Evolutionary conservation across 2,113 vertebrate species (phyloP), one percentile per base, ranked within the genome.

Genomic region (Australoheros scitulus): DNA sequence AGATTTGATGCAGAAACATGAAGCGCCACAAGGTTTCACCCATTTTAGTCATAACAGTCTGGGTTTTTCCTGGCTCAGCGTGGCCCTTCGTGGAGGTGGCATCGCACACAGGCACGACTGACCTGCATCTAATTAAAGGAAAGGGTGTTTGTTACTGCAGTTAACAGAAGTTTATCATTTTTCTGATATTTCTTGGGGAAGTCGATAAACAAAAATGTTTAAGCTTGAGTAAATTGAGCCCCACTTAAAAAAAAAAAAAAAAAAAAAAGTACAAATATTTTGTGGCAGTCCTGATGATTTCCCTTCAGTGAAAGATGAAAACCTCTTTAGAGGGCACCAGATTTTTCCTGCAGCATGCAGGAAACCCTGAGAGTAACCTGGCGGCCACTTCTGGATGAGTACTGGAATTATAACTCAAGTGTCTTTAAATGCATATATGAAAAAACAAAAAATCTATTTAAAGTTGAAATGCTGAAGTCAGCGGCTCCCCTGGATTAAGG

Each of bases 401-500:
- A 18, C 3, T 72, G 77, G 5, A 55, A 26, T 20, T 10, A 61
- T 43, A 24, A 55, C n/a, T 18, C 0, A 24, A 59, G 17, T 26
- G 5, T 9, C 41, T 74, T 20, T 76, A 14, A 61, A 55, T 26
- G 2, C 22, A 75, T 5, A 20, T 15, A 10, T 5, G 34, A 24
- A 2, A 26, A 22, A 38, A 80, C n/a, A 32, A 4, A 41, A 38
- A 52, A 81, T 20, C 2, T 8, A 26, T 24, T 4, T 29, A 15
- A 56, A 61, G 61, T 7, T 13, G 36, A 82, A 68, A 72, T 61
- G 72, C 77, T 76, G 9, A 26, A 55, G 85, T 55, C 64, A 22
- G 34, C 0, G 1, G 3, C 34, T 77, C 56, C 18, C n/a, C 17
- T 22, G 81, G 63, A 79, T 88, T 72, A 79, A 77, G 65, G 58